phyloP scores from a whole-genome alignment of 1,140 invertebrate species.

The Lepidurus couesii region DNA sequence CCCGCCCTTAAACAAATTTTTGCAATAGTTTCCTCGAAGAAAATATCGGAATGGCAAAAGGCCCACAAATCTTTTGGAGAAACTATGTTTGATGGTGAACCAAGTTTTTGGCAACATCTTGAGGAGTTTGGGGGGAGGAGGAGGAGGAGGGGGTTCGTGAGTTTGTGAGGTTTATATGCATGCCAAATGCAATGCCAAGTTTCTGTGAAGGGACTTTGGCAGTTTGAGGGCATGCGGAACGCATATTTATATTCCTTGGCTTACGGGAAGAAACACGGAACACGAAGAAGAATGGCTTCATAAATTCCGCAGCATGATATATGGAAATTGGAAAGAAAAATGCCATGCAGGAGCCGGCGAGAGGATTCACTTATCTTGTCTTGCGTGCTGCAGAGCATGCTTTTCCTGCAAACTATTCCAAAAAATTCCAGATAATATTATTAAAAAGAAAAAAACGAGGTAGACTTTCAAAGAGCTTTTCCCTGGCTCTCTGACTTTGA shows the following conservation, averaged over 20 bases:
- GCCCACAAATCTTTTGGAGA: not conserved
- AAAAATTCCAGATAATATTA: not conserved
- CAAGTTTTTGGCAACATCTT: constrained; percentile 16
- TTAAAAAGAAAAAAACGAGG: not conserved
- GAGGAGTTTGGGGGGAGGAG: not conserved
- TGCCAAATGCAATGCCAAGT: constrained; percentile 18
- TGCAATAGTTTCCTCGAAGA: not conserved
- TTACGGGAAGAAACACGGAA: constrained; percentile 19
- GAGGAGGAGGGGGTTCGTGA: not conserved
- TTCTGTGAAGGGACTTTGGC: constrained; percentile 12
- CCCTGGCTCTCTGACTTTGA: not conserved
- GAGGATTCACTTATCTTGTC: constrained; percentile 19
- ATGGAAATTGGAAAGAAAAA: constrained; percentile 22
- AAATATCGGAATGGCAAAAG: not conserved
- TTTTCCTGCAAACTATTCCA: constrained; percentile 16
- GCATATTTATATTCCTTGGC: constrained; percentile 18
- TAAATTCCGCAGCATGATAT: constrained; percentile 3
- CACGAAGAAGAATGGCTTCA: constrained; percentile 21
- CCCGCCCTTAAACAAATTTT: not conserved
- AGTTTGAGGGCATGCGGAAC: constrained; percentile 20
- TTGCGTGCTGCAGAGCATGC: constrained; percentile 9
- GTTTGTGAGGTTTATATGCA: constrained; percentile 2
- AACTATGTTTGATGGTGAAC: not conserved
- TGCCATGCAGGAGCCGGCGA: constrained; percentile 9
- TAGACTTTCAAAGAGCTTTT: not conserved